Conservation (phyloP, 2,888 invertebrate species). For the Diplazon laetatorius region DNA sequence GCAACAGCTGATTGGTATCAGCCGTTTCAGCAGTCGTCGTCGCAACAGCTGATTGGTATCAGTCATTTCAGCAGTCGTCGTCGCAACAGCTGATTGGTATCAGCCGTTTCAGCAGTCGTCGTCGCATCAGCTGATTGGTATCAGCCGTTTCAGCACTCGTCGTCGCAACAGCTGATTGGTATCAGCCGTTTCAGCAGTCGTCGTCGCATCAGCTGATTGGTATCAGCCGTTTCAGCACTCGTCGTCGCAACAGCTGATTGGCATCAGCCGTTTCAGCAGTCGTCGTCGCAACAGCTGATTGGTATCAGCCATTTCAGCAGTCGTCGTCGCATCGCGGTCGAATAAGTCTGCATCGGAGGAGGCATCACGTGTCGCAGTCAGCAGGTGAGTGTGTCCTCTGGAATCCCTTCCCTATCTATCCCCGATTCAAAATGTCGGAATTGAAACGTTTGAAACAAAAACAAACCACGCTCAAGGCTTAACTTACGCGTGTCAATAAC, state of each 20-base stretch:
- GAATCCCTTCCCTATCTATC: constrained; percentile 38
- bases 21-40: neutral
- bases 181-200: too few species aligned
- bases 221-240: constrained; percentile 1
- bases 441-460: constrained; percentile 27
- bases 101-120: too few species aligned
- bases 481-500: too few species aligned
- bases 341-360: neutral
- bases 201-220: constrained; percentile 6
- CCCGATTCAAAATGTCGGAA: constrained; percentile 53
- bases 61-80: constrained; percentile 1
- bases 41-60: constrained; percentile 8
- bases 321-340: neutral
- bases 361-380: neutral
- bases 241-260: neutral
- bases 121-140: constrained; percentile 7
- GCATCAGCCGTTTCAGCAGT: neutral
- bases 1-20: too few species aligned
- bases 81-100: too few species aligned
- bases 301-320: constrained; percentile 4
- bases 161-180: too few species aligned
- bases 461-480: constrained; percentile 28
- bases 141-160: neutral
- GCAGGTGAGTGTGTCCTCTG: constrained; percentile 49
- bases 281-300: constrained; percentile 1